Conservation (phyloP, 2,113 vertebrate species). For the Charadrius vociferus region DNA sequence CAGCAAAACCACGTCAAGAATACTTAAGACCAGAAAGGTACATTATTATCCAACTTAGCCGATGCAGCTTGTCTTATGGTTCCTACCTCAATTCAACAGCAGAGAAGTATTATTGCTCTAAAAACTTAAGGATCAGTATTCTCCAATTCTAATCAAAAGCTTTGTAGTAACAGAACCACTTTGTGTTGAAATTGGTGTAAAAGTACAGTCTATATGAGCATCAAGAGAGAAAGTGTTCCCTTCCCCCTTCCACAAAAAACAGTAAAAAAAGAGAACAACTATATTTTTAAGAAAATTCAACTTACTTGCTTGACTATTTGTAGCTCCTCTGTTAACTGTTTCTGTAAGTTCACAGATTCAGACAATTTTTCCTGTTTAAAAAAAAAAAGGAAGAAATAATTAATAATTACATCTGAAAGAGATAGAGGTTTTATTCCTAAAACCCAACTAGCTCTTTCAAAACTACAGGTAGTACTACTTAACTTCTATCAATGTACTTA, state of each 20-base stretch:
- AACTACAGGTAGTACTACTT: background rate
- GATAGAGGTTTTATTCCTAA: background rate
- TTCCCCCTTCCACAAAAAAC: background rate
- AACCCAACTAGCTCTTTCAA: background rate
- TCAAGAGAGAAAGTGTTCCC: background rate
- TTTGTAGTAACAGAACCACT: background rate
- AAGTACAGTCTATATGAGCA: background rate
- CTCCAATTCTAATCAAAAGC: background rate
- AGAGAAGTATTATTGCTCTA: background rate
- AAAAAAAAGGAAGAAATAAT: background rate
- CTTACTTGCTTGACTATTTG: slow-evolving; percentile 84
- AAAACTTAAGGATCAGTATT: background rate
- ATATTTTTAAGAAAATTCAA: background rate
- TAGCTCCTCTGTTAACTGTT: slow-evolving; percentile 83
- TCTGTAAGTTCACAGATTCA: slow-evolving; percentile 81
- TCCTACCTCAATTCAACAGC: background rate
- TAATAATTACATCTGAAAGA: background rate
- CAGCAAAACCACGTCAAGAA: background rate
- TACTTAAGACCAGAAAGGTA: background rate
- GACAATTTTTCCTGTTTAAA: slow-evolving; percentile 81
- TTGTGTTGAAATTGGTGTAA: background rate
- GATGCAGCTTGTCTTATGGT: background rate
- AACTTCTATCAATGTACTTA: background rate
- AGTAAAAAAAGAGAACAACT: background rate
- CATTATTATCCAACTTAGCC: background rate